Evolutionary conservation across 2,888 invertebrate species (phyloP).

Genomic region (Archips xylosteana): DNA sequence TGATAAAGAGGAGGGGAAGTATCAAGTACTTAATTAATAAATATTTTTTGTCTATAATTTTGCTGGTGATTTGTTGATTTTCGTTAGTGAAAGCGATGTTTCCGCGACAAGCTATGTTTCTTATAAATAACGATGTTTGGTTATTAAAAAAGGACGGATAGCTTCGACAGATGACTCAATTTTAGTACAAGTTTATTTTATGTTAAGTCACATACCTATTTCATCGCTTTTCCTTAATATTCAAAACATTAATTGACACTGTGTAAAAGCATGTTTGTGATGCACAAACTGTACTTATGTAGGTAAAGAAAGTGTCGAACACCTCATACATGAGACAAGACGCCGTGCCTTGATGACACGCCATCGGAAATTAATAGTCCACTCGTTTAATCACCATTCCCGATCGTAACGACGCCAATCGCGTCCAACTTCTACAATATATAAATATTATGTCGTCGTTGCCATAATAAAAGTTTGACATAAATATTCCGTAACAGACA

Average conservation of each 20-base stretch:
- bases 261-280: neutral
- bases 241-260: too few relatives aligned
- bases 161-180: too few relatives aligned
- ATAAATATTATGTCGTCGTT: slow-evolving; percentile 45
- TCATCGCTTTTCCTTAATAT: too few relatives aligned
- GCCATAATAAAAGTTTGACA: slow-evolving; percentile 56
- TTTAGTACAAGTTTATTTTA: too few relatives aligned
- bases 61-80: too few relatives aligned
- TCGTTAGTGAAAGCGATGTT: too few relatives aligned
- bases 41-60: too few relatives aligned
- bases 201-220: neutral
- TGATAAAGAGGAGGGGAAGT: too few relatives aligned
- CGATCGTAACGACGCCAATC: slow-evolving; percentile 50
- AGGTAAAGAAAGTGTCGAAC: neutral
- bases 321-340: neutral
- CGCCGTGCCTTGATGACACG: slow-evolving; percentile 26
- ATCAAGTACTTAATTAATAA: too few relatives aligned
- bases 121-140: too few relatives aligned
- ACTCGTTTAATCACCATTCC: slow-evolving; percentile 49
- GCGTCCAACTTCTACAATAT: slow-evolving; percentile 56
- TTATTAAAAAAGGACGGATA: too few relatives aligned
- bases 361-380: slow-evolving; percentile 39
- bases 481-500: slow-evolving; percentile 55
- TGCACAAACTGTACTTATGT: neutral
- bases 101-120: too few relatives aligned